Evolutionary conservation across 2,888 invertebrate genomes (phyloP).

Genomic region (Drosophila fungiperda): DNA sequence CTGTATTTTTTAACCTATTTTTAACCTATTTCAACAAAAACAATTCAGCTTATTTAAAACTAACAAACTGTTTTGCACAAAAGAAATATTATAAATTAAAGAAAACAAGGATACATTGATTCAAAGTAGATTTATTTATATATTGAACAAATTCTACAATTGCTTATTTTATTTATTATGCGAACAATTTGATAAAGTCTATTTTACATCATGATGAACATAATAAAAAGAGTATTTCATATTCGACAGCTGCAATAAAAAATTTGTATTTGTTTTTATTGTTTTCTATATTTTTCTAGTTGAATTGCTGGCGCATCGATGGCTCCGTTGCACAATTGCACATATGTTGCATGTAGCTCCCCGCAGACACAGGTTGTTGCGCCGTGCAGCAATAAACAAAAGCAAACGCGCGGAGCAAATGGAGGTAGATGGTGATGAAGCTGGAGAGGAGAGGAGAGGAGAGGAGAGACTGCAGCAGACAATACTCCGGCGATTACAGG

Average conservation of each 20-base stretch:
- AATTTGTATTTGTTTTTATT: constrained; percentile 8
- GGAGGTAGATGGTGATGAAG: background rate
- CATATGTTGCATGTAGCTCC: constrained; percentile 53
- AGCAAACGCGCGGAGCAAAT: background rate
- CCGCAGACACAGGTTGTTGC: constrained; percentile 50
- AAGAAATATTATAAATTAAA: background rate
- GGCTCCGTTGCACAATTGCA: constrained; percentile 53
- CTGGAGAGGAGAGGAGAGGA: background rate
- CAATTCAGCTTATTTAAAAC: no score
- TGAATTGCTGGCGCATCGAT: constrained; percentile 72
- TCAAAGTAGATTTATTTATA: background rate
- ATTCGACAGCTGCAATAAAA: background rate
- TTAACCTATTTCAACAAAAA: no score
- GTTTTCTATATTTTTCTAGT: constrained; percentile 55
- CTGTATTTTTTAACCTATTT: background rate
- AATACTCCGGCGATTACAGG: constrained; percentile 71
- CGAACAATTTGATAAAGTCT: background rate
- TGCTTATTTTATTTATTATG: background rate
- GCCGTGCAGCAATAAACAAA: constrained; percentile 63
- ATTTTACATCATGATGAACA: background rate
- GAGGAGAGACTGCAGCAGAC: constrained; percentile 18
- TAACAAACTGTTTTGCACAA: background rate
- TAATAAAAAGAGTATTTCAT: constrained; percentile 1
- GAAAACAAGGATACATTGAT: background rate
- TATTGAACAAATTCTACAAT: background rate